phyloP scores from a whole-genome alignment of 2,797 vertebrate genomes.

The Sebastes matsubarae region DNA sequence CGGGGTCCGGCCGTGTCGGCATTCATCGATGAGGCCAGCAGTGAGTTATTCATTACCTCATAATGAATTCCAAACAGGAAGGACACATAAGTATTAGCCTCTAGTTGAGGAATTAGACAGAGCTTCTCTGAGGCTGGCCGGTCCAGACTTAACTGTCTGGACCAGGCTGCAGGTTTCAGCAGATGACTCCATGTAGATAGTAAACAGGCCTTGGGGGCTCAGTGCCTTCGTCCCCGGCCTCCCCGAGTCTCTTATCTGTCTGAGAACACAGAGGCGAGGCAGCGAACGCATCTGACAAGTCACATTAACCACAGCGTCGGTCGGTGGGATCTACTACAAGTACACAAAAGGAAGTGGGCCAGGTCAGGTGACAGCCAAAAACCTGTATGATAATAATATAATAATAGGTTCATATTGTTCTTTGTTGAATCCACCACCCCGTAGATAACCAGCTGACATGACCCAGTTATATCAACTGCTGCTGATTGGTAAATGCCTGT shows the following conservation, averaged over 20 bases:
- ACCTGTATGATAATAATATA: not conserved
- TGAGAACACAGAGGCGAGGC: conserved; percentile 38
- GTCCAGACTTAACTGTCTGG: conserved; percentile 17
- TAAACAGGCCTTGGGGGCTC: conserved; percentile 30
- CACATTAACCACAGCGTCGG: not conserved
- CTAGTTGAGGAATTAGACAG: not conserved
- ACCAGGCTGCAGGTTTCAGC: conserved; percentile 11
- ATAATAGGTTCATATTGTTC: not conserved
- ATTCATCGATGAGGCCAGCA: not conserved
- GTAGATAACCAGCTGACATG: not conserved
- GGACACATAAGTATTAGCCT: not conserved
- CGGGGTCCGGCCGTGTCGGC: not conserved
- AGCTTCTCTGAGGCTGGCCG: not conserved
- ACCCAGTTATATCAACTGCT: not conserved
- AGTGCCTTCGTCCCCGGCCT: conserved; percentile 15
- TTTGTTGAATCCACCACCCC: not conserved
- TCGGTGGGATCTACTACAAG: not conserved
- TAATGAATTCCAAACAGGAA: not conserved
- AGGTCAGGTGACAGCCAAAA: not conserved
- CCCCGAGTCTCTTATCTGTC: conserved; percentile 26
- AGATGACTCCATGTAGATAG: not conserved
- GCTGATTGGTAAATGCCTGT: not conserved
- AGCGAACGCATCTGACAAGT: conserved; percentile 26
- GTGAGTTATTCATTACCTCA: not conserved
- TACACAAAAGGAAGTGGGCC: not conserved